Evolutionary conservation across 2,888 invertebrate genomes (phyloP).

Genomic region (Piscicola geometra): DNA sequence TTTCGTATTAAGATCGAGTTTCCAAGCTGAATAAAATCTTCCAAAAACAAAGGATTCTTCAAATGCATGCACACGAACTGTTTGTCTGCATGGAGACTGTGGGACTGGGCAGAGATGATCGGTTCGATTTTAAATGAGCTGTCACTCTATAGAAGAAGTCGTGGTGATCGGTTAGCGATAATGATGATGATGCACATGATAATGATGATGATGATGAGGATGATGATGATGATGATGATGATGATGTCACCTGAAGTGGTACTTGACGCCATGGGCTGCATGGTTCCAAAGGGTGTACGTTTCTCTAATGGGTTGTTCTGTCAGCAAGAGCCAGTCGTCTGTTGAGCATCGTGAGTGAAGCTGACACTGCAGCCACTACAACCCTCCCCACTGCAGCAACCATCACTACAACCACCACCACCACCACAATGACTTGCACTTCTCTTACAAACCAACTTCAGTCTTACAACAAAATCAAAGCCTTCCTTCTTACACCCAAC

Average conservation of each 20-base stretch:
- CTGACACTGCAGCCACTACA: no score
- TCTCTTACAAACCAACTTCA: no score
- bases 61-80: constrained; percentile 16
- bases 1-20: no score
- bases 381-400: no score
- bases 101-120: constrained; percentile 25
- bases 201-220: no score
- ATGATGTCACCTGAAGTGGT: neutral
- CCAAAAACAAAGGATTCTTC: no score
- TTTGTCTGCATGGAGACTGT: constrained; percentile 6
- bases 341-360: no score
- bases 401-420: neutral
- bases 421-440: no score
- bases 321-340: neutral
- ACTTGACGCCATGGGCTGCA: neutral
- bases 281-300: neutral
- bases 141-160: constrained; percentile 4
- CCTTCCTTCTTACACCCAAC: no score
- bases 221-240: neutral
- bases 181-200: neutral
- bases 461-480: no score
- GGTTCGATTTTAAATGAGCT: neutral
- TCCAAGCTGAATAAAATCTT: no score
- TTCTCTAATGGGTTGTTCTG: neutral
- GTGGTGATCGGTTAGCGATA: no score